phyloP scores from a whole-genome alignment of 2,888 invertebrate species.

The Loripinus fragilis region DNA sequence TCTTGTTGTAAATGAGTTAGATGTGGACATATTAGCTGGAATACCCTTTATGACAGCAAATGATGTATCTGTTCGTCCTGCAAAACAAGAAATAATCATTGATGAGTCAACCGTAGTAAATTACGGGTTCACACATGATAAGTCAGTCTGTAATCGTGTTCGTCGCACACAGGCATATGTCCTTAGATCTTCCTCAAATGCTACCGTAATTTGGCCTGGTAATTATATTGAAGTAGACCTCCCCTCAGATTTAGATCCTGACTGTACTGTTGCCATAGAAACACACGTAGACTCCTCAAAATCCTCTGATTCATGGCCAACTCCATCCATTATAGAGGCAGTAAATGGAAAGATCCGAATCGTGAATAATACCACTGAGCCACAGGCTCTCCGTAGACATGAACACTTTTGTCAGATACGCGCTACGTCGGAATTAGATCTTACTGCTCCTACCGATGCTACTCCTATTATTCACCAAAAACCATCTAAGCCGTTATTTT shows the following conservation, averaged over 20 bases:
- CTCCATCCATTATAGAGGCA: conserved; percentile 37
- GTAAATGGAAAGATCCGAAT: conserved; percentile 43
- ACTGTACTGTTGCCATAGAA: conserved; percentile 32
- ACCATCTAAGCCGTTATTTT: background rate
- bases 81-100: conserved; percentile 30
- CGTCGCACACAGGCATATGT: conserved; percentile 2
- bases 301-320: conserved; percentile 3
- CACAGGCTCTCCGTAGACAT: conserved; percentile 24
- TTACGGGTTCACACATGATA: background rate
- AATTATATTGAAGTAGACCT: conserved; percentile 41
- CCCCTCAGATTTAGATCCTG: conserved; percentile 19
- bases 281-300: conserved; percentile 5
- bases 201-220: conserved; percentile 49
- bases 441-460: no score
- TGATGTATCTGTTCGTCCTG: conserved; percentile 45
- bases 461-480: background rate
- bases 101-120: background rate
- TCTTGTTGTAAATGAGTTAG: background rate
- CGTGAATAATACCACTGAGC: conserved; percentile 32
- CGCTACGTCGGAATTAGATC: background rate
- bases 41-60: conserved; percentile 54
- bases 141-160: background rate
- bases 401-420: conserved; percentile 42
- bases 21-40: conserved; percentile 32
- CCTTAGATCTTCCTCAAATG: conserved; percentile 9